Conservation (phyloP, 2,797 vertebrate species). For the Acanthiza pusilla region DNA sequence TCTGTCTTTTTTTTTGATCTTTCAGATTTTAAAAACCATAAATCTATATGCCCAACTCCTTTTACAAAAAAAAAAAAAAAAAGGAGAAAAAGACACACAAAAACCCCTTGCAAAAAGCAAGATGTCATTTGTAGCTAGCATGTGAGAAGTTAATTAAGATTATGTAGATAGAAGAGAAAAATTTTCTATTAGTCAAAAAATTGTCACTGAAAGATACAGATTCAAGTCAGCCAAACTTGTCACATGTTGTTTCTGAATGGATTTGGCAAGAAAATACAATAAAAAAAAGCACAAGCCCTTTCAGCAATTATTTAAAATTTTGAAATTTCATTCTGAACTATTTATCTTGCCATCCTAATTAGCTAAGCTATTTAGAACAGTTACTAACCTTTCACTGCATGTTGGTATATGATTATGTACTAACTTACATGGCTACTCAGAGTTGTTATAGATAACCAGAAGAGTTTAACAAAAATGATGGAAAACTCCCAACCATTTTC, state of each 20-base stretch:
- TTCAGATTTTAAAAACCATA: neutral
- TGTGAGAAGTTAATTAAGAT: neutral
- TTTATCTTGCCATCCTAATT: neutral
- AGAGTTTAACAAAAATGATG: neutral
- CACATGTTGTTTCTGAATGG: neutral
- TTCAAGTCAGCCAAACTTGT: neutral
- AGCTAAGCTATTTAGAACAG: neutral
- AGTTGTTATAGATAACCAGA: neutral
- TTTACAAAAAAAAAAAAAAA: neutral
- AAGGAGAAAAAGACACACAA: rapidly evolving
- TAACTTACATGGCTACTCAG: neutral
- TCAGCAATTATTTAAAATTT: neutral
- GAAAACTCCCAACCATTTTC: neutral
- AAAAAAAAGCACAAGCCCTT: neutral
- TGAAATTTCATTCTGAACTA: neutral
- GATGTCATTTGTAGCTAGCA: neutral
- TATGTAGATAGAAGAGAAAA: neutral
- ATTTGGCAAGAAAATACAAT: neutral
- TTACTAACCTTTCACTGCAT: neutral
- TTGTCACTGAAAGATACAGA: neutral
- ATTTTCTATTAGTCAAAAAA: neutral
- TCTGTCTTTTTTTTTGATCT: neutral
- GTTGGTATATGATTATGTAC: neutral
- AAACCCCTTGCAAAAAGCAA: neutral
- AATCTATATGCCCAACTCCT: neutral